Base-by-base conservation (phyloP, 2,888 invertebrate species). In the Volucella bombylans region DNA sequence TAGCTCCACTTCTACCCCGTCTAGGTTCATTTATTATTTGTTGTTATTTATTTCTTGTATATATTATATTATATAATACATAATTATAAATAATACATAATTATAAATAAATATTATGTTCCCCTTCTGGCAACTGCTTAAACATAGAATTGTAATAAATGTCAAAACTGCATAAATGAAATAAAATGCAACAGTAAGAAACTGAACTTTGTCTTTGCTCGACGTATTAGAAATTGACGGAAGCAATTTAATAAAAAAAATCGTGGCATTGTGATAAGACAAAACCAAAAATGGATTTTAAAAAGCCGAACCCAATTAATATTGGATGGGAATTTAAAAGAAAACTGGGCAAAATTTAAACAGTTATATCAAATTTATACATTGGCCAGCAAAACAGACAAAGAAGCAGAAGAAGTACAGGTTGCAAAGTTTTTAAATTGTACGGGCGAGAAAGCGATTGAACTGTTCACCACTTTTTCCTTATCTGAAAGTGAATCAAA, bases 361-460 rank as follows among this genome's bases (percentile, higher is more conserved):
- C 49, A 52, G n/a, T 43, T 61, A 4, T 72, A 61, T 45, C 10
- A 39, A 50, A 50, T 69, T 12, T 59, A 69, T 69, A 18, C 71
- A 52, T 43, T 61, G 59, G 71, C 71, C 52, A 61, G 11, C 52
- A 61, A 72, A 52, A 71, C 71, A 39, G 50, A 59, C 43, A 71
- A 71, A 31, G 59, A 71, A 59, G 15, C 59, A 23, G 50, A 52
- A 45, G 50, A 61, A 54, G 18, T 72, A 10, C 41, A 72, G 4
- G 52, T 61, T 11, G 71, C 59, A 6, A 47, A 59, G 11, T 59
- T 71, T 10, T 11, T 72, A 41, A 72, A 52, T 31, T 72, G 72
- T 72, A 52, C 72, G n/a, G 72, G 61, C 9, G 72, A 88, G 18
- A 88, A 88, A 18, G 86, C 72, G 9, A 52, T 68, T 45, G 45